phyloP scores from a whole-genome alignment of 2,113 vertebrate species.

The Orcinus orca region DNA sequence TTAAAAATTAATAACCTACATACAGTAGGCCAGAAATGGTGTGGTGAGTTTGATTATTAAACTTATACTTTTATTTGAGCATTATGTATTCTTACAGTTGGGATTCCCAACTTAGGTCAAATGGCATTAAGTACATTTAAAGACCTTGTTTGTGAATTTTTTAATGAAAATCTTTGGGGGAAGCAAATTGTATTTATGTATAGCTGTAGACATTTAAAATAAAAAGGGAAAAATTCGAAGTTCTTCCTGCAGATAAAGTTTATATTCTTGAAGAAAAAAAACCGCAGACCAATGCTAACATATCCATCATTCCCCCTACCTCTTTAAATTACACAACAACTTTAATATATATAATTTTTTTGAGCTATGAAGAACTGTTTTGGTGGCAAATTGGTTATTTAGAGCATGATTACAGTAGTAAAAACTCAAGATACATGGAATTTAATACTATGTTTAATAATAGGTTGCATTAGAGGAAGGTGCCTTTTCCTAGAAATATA shows the following conservation, averaged over 20 bases:
- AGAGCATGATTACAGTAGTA: not conserved
- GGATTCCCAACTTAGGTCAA: constrained; percentile 6
- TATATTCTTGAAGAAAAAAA: not conserved
- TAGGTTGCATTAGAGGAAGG: not conserved
- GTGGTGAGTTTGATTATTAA: constrained; percentile 28
- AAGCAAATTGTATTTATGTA: constrained; percentile 8
- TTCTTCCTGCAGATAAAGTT: constrained; percentile 31
- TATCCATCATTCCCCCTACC: not conserved
- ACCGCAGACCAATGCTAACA: not conserved
- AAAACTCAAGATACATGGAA: not conserved
- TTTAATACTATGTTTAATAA: constrained; percentile 41
- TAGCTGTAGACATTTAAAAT: constrained; percentile 33
- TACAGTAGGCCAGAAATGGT: constrained; percentile 8
- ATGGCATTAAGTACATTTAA: constrained; percentile 17
- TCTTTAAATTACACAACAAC: not conserved
- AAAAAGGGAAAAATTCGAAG: not conserved
- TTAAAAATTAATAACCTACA: constrained; percentile 47
- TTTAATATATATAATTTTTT: not conserved
- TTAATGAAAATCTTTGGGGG: not conserved
- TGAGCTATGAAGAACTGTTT: not conserved
- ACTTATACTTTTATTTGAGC: constrained; percentile 5
- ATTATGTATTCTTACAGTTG: not conserved
- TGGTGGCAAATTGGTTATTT: not conserved
- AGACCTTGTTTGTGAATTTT: not conserved
- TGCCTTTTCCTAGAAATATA: not conserved